Evolutionary conservation across 1,140 invertebrate species (phyloP).

Genomic region (Pogonomyrmex barbatus): DNA sequence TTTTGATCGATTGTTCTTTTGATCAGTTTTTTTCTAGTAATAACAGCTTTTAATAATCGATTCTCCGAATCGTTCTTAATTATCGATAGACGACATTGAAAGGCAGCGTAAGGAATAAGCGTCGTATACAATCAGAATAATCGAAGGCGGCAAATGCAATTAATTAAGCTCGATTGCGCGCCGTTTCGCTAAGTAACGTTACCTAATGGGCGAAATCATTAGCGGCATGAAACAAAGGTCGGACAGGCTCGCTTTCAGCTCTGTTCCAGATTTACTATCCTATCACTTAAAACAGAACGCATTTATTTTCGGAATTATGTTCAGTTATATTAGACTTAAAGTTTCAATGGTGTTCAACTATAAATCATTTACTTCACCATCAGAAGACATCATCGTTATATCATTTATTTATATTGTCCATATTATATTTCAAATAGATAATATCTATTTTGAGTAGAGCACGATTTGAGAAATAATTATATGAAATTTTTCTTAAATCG

Average conservation of each 20-base stretch:
- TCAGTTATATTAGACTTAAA: constrained; percentile 47
- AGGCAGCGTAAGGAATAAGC: neutral
- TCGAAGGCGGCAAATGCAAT: constrained; percentile 73
- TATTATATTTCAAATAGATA: constrained; percentile 14
- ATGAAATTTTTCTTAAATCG: neutral
- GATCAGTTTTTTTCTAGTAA: neutral
- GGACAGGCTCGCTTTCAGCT: constrained; percentile 13
- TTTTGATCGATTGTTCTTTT: neutral
- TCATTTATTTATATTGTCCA: constrained; percentile 14
- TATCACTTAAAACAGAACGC: constrained; percentile 28
- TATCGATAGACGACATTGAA: neutral
- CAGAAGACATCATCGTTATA: neutral
- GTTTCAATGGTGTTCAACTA: constrained; percentile 15
- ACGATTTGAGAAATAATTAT: neutral
- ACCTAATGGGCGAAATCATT: constrained; percentile 76
- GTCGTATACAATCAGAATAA: constrained; percentile 58
- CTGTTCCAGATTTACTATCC: constrained; percentile 29
- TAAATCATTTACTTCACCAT: constrained; percentile 20
- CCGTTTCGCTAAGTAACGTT: constrained; percentile 65
- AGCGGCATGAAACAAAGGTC: constrained; percentile 70
- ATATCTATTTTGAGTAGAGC: neutral
- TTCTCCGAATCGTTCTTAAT: neutral
- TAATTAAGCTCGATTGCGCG: constrained; percentile 75
- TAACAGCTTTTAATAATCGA: neutral
- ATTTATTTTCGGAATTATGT: constrained; percentile 60